These are phyloP conservation scores for Sinodicranocentrus sp. DNA, from an alignment of 2,888 invertebrate species.

Conservation along the genomic window DNA sequence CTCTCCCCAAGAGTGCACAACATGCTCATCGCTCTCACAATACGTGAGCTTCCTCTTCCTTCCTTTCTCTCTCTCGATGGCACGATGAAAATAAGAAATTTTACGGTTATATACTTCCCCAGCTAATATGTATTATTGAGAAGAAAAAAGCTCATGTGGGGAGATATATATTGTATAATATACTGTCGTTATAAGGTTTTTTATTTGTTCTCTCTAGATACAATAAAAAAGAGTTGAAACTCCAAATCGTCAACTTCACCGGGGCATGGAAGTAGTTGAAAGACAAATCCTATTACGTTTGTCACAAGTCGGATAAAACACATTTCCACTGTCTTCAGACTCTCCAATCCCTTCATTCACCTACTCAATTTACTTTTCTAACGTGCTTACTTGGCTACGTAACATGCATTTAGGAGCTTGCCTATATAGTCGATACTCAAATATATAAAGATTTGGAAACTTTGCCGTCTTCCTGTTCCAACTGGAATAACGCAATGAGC, in stretches of 20 bases:
- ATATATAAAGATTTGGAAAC: conserved; percentile 12
- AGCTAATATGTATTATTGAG: conserved; percentile 1
- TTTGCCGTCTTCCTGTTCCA: too few relatives aligned
- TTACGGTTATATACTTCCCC: conserved; percentile 51
- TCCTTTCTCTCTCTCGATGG: conserved; percentile 37
- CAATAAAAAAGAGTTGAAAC: conserved; percentile 64
- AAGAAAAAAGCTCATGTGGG: too few relatives aligned
- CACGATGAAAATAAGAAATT: conserved; percentile 68
- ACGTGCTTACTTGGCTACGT: conserved; percentile 67
- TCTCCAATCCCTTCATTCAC: conserved; percentile 57
- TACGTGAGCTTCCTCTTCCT: not conserved
- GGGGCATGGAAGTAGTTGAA: conserved; percentile 63
- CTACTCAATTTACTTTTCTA: conserved; percentile 62
- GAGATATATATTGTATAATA: too few relatives aligned
- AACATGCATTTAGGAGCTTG: not conserved
- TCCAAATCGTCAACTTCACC: conserved; percentile 67
- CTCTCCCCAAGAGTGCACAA: too few relatives aligned
- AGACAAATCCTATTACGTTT: conserved; percentile 72
- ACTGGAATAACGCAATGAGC: too few relatives aligned
- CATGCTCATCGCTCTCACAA: conserved; percentile 19
- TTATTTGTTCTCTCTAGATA: conserved; percentile 28
- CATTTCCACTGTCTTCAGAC: conserved; percentile 64
- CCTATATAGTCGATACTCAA: conserved; percentile 7
- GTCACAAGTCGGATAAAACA: conserved; percentile 70
- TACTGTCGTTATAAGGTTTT: too few relatives aligned